Percentiles rank a stretch among this genome's conserved stretches.
Evolutionary conservation across 2,888 invertebrate species (phyloP).

Genomic region (Harmothoe impar): DNA sequence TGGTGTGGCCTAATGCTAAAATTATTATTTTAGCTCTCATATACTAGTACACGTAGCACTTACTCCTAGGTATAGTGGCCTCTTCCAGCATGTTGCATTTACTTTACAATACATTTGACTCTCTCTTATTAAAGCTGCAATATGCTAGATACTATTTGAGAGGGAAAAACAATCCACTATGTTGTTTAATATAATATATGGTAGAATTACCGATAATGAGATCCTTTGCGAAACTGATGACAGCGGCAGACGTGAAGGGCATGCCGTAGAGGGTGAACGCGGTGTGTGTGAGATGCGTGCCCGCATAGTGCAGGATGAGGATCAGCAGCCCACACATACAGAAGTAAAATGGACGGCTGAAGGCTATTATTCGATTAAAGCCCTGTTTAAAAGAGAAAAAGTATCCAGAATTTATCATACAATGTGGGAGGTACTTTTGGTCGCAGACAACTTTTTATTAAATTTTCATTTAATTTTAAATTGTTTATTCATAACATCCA

Average conservation of each 20-base stretch:
- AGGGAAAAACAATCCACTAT: neutral
- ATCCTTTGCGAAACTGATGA: conserved; percentile 89
- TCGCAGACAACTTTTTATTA: too few relatives aligned
- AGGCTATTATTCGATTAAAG: conserved; percentile 96
- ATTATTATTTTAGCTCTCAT: too few relatives aligned
- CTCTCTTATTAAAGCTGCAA: neutral
- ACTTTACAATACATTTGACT: neutral
- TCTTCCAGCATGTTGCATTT: too few relatives aligned
- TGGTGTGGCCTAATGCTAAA: too few relatives aligned
- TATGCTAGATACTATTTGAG: too few relatives aligned
- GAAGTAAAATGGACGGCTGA: conserved; percentile 96
- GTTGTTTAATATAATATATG: too few relatives aligned
- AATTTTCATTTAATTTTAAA: too few relatives aligned
- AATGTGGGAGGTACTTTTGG: too few relatives aligned
- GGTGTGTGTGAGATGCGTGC: conserved; percentile 69
- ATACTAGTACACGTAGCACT: too few relatives aligned
- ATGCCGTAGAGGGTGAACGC: conserved; percentile 83
- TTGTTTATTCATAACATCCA: too few relatives aligned
- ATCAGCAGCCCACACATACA: conserved; percentile 88
- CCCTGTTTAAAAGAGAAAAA: conserved; percentile 85
- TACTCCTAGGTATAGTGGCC: too few relatives aligned
- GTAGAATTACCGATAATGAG: conserved; percentile 86
- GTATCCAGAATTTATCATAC: too few relatives aligned
- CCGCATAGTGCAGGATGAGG: conserved; percentile 82
- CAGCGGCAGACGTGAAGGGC: conserved; percentile 86